These are phyloP conservation scores for Cosmopolites sordidus DNA, from an alignment of 2,888 invertebrate species.

Conservation along the genomic window DNA sequence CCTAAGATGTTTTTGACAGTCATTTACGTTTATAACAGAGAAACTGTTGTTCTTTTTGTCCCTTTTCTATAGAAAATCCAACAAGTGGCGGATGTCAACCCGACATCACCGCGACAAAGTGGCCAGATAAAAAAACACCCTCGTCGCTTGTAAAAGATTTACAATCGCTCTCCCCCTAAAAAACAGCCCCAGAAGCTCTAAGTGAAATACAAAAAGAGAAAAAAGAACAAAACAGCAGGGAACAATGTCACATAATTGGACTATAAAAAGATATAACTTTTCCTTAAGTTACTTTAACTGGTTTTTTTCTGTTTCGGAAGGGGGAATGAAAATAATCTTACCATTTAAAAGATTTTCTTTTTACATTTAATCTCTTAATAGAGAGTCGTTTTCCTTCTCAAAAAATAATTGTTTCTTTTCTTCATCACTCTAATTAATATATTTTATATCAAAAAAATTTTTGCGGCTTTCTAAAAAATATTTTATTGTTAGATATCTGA, in stretches of 20 bases:
- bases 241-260: conserved; percentile 28
- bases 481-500: no score
- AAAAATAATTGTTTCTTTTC: no score
- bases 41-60: conserved; percentile 37
- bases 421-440: no score
- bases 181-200: conserved; percentile 32
- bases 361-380: conserved; percentile 11
- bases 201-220: conserved; percentile 38
- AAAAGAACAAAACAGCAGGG: conserved; percentile 23
- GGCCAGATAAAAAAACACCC: conserved; percentile 50
- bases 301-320: conserved; percentile 8
- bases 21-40: conserved; percentile 40
- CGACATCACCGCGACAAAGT: conserved; percentile 48
- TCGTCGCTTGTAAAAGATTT: conserved; percentile 47
- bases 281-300: conserved; percentile 17
- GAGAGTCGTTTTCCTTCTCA: no score
- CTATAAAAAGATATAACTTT: conserved; percentile 24
- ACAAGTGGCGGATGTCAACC: conserved; percentile 49
- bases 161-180: conserved; percentile 37
- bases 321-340: conserved; percentile 6
- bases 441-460: no score
- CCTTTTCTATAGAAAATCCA: conserved; percentile 37
- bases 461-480: no score
- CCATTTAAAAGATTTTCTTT: conserved; percentile 3
- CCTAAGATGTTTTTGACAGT: conserved; percentile 33